Conservation (phyloP, 2,888 invertebrate genomes). For the Sthenelais limicola region DNA sequence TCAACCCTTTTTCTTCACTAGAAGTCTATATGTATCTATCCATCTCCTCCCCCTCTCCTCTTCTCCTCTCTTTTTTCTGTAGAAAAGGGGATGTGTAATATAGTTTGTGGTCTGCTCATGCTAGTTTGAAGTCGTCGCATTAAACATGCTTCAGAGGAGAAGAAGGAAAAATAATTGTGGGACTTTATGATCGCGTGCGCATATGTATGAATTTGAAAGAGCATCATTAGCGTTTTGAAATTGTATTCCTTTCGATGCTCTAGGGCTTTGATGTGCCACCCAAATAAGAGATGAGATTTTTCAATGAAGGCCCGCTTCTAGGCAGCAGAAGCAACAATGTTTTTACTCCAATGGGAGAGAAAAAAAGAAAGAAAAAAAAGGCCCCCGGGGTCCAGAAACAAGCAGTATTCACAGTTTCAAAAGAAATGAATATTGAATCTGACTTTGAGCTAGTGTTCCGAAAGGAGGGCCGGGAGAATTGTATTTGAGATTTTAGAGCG, state of each 20-base stretch:
- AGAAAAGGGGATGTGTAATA: conserved; percentile 34
- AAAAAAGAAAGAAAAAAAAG: too few relatives aligned
- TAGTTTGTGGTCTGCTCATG: conserved; percentile 27
- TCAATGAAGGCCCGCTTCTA: too few relatives aligned
- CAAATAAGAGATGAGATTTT: conserved; percentile 30
- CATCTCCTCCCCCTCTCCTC: not conserved
- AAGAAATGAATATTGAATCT: conserved; percentile 35
- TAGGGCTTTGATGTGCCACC: too few relatives aligned
- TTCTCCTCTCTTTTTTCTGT: conserved; percentile 24
- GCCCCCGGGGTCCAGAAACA: conserved; percentile 8
- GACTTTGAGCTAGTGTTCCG: conserved; percentile 19
- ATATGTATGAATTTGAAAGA: conserved; percentile 28
- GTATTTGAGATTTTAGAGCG: too few relatives aligned
- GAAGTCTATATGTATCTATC: not conserved
- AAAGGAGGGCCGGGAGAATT: too few relatives aligned
- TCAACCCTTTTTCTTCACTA: not conserved
- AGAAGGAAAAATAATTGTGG: not conserved
- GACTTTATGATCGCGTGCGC: not conserved
- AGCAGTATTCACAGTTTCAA: conserved; percentile 19
- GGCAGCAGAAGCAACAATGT: too few relatives aligned
- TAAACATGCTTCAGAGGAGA: conserved; percentile 25
- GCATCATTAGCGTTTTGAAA: conserved; percentile 35
- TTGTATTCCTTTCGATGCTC: conserved; percentile 31
- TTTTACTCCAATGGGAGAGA: too few relatives aligned
- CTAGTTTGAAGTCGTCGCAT: conserved; percentile 33